phyloP scores from a whole-genome alignment of 2,113 vertebrate genomes.

The Calidris pugnax region DNA sequence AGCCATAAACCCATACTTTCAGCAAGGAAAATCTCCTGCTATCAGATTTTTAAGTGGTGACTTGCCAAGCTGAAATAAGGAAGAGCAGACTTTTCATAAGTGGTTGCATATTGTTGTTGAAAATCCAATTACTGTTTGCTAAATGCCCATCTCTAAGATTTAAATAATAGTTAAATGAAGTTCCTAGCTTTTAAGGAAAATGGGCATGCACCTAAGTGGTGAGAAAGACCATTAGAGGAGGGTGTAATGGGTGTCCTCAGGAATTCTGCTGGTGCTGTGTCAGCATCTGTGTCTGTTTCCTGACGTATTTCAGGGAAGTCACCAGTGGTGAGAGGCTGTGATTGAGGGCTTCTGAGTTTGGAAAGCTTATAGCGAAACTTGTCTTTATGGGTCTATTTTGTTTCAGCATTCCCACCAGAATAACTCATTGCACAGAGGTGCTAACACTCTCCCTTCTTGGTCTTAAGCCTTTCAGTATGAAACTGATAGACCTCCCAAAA shows the following conservation, averaged over 20 bases:
- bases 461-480: neutral
- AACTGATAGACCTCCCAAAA: neutral
- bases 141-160: neutral
- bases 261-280: neutral
- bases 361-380: neutral
- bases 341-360: neutral
- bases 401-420: neutral
- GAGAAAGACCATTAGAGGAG: neutral
- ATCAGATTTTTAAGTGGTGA: neutral
- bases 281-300: neutral
- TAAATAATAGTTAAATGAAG: neutral
- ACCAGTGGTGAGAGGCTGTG: neutral
- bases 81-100: neutral
- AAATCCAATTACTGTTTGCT: neutral
- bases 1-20: neutral
- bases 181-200: neutral
- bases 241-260: neutral
- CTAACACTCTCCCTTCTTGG: neutral
- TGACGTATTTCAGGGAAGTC: neutral
- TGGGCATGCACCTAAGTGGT: neutral
- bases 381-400: neutral
- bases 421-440: neutral
- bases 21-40: slow-evolving; percentile 8
- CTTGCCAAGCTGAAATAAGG: neutral
- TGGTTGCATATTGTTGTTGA: neutral